phyloP scores from a whole-genome alignment of 35 echinoderm and acorn worm genomes.

The Acanthaster planci region DNA sequence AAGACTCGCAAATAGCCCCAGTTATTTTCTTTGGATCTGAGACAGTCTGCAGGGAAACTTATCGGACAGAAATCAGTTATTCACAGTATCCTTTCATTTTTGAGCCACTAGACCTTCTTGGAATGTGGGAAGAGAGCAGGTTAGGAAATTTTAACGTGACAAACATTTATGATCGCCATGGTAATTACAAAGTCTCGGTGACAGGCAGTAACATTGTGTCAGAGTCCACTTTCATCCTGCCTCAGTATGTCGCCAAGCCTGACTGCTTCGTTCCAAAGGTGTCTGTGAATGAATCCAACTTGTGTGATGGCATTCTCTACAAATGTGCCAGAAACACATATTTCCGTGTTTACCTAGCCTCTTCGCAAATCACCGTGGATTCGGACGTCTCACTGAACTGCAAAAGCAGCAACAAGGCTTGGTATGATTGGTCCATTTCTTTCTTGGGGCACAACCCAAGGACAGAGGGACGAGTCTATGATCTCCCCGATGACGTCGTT shows the following conservation, averaged over 20 bases:
- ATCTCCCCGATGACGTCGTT: not conserved
- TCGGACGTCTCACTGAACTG: slow-evolving; percentile 39
- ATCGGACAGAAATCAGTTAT: not conserved
- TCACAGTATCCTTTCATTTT: not conserved
- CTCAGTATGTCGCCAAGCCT: slow-evolving; percentile 27
- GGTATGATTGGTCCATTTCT: slow-evolving; percentile 38
- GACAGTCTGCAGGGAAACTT: not conserved
- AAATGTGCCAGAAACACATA: not conserved
- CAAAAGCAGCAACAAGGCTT: slow-evolving; percentile 19
- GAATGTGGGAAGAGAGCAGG: not conserved
- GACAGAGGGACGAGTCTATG: not conserved
- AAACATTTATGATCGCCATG: slow-evolving; percentile 3
- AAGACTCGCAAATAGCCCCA: not conserved
- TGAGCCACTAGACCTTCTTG: not conserved
- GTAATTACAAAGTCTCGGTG: not conserved
- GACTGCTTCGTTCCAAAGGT: slow-evolving; percentile 39
- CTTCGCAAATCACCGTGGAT: not conserved
- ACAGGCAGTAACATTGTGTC: slow-evolving; percentile 30
- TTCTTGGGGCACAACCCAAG: not conserved
- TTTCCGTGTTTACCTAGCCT: slow-evolving; percentile 33
- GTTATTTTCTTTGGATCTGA: slow-evolving; percentile 18
- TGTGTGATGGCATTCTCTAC: slow-evolving; percentile 2
- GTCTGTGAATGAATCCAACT: slow-evolving; percentile 21
- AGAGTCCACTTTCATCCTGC: not conserved
- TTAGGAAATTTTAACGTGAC: slow-evolving; percentile 4